Evolutionary conservation across 2,888 invertebrate species (phyloP).

Genomic region (Tromatobia lineatoria): DNA sequence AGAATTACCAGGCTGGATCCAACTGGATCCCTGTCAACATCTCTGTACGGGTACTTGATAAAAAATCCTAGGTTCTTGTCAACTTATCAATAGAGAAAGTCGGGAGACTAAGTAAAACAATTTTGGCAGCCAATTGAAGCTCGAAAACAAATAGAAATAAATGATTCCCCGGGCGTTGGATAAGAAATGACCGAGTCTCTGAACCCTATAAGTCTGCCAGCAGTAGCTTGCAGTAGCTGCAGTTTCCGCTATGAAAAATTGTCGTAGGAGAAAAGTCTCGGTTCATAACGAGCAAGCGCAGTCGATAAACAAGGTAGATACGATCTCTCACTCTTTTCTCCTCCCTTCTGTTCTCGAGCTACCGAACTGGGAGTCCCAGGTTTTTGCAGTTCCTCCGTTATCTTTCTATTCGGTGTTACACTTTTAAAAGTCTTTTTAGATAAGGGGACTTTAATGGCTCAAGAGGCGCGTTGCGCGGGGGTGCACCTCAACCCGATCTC

Average conservation of each 20-base stretch:
- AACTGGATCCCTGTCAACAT: too few relatives aligned
- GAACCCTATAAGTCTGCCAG: slow-evolving; percentile 24
- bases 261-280: slow-evolving; percentile 62
- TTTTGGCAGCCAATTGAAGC: too few relatives aligned
- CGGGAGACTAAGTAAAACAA: neutral
- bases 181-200: slow-evolving; percentile 29
- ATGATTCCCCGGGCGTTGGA: neutral
- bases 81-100: too few relatives aligned
- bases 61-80: too few relatives aligned
- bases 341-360: slow-evolving; percentile 44
- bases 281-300: slow-evolving; percentile 73
- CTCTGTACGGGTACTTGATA: too few relatives aligned
- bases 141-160: neutral
- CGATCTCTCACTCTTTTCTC: slow-evolving; percentile 71
- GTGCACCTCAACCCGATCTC: slow-evolving; percentile 15
- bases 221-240: slow-evolving; percentile 18
- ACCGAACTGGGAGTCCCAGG: slow-evolving; percentile 67
- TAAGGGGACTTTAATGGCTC: slow-evolving; percentile 80
- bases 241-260: slow-evolving; percentile 59
- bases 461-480: slow-evolving; percentile 67
- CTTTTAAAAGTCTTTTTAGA: slow-evolving; percentile 80
- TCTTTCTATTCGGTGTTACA: slow-evolving; percentile 77
- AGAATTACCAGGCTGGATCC: too few relatives aligned
- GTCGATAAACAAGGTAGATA: slow-evolving; percentile 79
- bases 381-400: slow-evolving; percentile 68